Percentiles rank a stretch among this genome's conserved stretches.
Conservation (phyloP, 2,888 invertebrate species). For the Cephus pygmeus region DNA sequence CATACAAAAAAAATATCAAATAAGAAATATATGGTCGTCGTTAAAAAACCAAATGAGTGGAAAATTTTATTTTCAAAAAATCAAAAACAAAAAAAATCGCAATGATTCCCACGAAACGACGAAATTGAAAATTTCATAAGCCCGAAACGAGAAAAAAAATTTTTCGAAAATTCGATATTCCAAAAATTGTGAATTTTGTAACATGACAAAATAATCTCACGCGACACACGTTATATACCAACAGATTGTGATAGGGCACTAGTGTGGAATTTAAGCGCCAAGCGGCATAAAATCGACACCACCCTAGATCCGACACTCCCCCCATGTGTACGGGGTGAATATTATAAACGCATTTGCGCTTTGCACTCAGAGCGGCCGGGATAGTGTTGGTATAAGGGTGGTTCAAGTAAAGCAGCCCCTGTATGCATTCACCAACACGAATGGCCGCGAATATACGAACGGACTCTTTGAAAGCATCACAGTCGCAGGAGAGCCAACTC, state of each 20-base stretch:
- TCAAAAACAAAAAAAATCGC: not conserved
- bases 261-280: slow-evolving; percentile 24
- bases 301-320: slow-evolving; percentile 29
- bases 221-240: not conserved
- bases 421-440: slow-evolving; percentile 2
- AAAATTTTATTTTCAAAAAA: not conserved
- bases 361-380: slow-evolving; percentile 1
- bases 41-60: not conserved
- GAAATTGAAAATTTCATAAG: not conserved
- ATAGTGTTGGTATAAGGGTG: slow-evolving; percentile 2
- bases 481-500: not conserved
- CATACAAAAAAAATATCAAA: not conserved
- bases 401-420: slow-evolving; percentile 17
- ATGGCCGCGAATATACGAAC: not conserved
- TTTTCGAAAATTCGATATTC: not conserved
- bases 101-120: not conserved
- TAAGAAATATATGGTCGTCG: not conserved
- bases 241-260: not conserved
- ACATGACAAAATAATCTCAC: not conserved
- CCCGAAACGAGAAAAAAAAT: not conserved
- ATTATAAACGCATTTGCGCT: slow-evolving; percentile 56
- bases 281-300: slow-evolving; percentile 37
- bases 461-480: slow-evolving; percentile 27
- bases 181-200: not conserved
- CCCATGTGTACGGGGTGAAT: slow-evolving; percentile 55